Evolutionary conservation across 2,113 vertebrate genomes (phyloP).

Genomic region (Misgurnus mizolepis): DNA sequence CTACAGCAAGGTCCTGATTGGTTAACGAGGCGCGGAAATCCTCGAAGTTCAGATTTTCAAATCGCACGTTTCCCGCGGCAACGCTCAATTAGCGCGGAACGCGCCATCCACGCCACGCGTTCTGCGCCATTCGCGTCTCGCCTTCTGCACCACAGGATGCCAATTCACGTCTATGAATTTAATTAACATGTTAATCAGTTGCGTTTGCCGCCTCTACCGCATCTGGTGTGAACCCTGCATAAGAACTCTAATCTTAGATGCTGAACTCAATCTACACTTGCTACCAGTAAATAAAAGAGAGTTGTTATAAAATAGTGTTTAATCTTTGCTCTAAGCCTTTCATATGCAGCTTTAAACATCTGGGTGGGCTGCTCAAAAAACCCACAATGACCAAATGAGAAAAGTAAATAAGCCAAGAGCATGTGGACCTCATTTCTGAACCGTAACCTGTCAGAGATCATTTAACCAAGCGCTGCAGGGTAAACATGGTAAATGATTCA

Average conservation of each 20-base stretch:
- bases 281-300: neutral
- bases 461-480: neutral
- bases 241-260: neutral
- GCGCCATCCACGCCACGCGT: no score
- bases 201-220: no score
- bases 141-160: no score
- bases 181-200: no score
- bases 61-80: no score
- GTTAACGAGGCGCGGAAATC: no score
- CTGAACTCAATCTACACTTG: neutral
- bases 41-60: no score
- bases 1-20: no score
- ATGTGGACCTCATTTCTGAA: conserved; percentile 9
- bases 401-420: conserved; percentile 36
- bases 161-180: no score
- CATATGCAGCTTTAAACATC: neutral
- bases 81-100: no score
- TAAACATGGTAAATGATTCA: neutral
- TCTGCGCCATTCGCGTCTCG: no score
- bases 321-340: neutral
- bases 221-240: no score
- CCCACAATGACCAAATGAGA: neutral
- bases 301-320: conserved; percentile 5
- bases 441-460: conserved; percentile 21
- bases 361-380: conserved; percentile 32